These are phyloP conservation scores for Phylloscopus trochilus DNA, from an alignment of 2,113 vertebrate genomes.

Conservation along the genomic window DNA sequence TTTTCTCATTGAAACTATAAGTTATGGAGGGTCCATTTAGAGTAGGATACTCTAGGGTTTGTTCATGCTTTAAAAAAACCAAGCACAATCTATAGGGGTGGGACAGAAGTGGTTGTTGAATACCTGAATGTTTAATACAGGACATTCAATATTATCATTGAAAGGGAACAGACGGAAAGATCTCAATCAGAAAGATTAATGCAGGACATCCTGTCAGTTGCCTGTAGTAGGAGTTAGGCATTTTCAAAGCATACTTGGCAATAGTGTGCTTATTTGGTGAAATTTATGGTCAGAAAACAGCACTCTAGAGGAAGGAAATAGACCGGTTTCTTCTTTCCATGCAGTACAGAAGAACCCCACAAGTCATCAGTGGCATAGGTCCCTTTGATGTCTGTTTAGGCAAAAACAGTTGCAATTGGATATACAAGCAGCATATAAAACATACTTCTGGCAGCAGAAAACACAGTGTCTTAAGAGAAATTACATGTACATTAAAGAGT, in stretches of 20 bases:
- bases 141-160: not conserved
- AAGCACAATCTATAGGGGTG: not conserved
- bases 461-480: not conserved
- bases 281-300: not conserved
- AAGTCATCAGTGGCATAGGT: not conserved
- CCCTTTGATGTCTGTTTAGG: not conserved
- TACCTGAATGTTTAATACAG: not conserved
- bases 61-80: not conserved
- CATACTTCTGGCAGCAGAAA: not conserved
- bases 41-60: not conserved
- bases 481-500: not conserved
- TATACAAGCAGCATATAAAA: not conserved
- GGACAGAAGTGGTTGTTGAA: not conserved
- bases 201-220: not conserved
- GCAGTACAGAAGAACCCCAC: not conserved
- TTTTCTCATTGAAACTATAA: not conserved
- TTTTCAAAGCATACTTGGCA: not conserved
- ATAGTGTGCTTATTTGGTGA: not conserved
- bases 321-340: not conserved
- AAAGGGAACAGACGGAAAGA: not conserved
- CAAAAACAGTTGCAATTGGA: not conserved
- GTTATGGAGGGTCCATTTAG: not conserved
- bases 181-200: not conserved
- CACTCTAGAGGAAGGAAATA: not conserved
- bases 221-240: not conserved